Conservation (phyloP, 2,888 invertebrate genomes). For the Hypselothyrea guttata region DNA sequence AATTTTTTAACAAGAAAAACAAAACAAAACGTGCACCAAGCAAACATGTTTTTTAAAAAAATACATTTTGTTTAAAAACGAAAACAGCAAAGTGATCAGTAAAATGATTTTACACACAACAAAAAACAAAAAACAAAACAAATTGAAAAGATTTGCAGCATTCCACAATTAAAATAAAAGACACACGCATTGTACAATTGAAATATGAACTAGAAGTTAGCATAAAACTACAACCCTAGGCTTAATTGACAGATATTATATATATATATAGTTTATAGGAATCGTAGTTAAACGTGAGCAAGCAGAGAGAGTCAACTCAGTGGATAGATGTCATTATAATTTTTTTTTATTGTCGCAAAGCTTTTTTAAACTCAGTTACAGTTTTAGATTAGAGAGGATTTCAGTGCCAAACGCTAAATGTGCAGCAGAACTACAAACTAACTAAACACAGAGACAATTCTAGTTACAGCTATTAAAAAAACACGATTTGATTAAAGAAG, state of each 20-base stretch:
- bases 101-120: conserved; percentile 68
- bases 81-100: conserved; percentile 74
- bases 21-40: conserved; percentile 38
- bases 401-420: conserved; percentile 52
- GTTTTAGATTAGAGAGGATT: conserved; percentile 19
- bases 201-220: conserved; percentile 18
- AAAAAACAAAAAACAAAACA: conserved; percentile 15
- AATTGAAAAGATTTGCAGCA: conserved; percentile 53
- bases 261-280: conserved; percentile 18
- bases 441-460: conserved; percentile 23
- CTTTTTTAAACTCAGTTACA: conserved; percentile 59
- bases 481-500: conserved; percentile 12
- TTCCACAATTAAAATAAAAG: conserved; percentile 60
- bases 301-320: conserved; percentile 66
- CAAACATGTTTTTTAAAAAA: conserved; percentile 48
- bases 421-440: conserved; percentile 16
- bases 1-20: conserved; percentile 66
- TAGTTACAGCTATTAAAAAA: conserved; percentile 13
- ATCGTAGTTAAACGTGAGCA: conserved; percentile 11
- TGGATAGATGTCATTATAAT: conserved; percentile 52
- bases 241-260: conserved; percentile 25
- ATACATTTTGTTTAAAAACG: conserved; percentile 45
- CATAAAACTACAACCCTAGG: conserved; percentile 38
- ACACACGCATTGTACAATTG: conserved; percentile 67
- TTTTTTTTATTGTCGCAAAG: conserved; percentile 25